phyloP scores from a whole-genome alignment of 2,113 vertebrate species.

The Ellobius talpinus region DNA sequence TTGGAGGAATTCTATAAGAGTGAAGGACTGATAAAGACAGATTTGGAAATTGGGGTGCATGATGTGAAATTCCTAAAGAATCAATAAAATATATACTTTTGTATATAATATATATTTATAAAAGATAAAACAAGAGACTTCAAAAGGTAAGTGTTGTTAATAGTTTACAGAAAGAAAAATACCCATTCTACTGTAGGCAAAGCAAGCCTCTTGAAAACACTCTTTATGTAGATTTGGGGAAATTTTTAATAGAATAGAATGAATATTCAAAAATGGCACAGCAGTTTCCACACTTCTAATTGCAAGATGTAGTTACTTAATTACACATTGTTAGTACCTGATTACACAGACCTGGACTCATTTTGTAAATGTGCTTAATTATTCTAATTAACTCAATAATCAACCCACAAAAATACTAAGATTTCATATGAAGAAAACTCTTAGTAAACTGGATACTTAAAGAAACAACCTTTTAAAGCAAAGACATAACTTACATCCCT shows the following conservation, averaged over 20 bases:
- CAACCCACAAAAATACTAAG: slow-evolving; percentile 77
- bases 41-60: not conserved
- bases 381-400: slow-evolving; percentile 85
- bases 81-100: not conserved
- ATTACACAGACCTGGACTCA: slow-evolving; percentile 84
- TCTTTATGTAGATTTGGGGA: slow-evolving; percentile 44
- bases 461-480: slow-evolving; percentile 56
- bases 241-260: slow-evolving; percentile 74
- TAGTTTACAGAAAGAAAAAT: slow-evolving; percentile 65
- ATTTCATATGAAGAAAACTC: slow-evolving; percentile 77
- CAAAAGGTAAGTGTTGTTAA: not conserved
- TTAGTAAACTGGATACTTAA: slow-evolving; percentile 62
- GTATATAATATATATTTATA: too few relatives aligned
- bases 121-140: not conserved
- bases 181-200: slow-evolving; percentile 62
- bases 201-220: slow-evolving; percentile 69
- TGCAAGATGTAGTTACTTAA: slow-evolving; percentile 85
- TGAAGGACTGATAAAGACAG: not conserved
- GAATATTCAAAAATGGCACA: slow-evolving; percentile 74
- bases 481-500: not conserved
- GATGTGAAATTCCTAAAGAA: not conserved
- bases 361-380: slow-evolving; percentile 88
- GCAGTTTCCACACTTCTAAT: slow-evolving; percentile 84
- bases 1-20: not conserved
- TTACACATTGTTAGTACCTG: slow-evolving; percentile 85